Percentiles rank a stretch among this genome's conserved stretches.
These are phyloP conservation scores for Omphaloscelis lunosa DNA, from an alignment of 2,888 invertebrate species.

Conservation along the genomic window DNA sequence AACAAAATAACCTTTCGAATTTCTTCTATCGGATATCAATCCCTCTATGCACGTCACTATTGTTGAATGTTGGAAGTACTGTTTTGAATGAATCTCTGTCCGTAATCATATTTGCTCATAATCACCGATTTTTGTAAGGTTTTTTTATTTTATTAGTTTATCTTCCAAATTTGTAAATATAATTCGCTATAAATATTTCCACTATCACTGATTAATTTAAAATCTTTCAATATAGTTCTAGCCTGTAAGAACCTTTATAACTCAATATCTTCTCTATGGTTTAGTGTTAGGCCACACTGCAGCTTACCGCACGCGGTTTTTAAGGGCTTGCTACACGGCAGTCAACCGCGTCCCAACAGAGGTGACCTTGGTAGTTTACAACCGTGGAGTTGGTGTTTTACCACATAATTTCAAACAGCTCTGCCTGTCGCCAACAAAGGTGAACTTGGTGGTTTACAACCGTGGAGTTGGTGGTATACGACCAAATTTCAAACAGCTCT, in stretches of 20 bases:
- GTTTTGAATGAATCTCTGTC: slow-evolving; percentile 40
- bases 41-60: slow-evolving; percentile 61
- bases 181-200: not conserved
- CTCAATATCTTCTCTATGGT: slow-evolving; percentile 32
- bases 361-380: no score
- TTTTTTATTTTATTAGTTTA: not conserved
- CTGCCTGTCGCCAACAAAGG: no score
- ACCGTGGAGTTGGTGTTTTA: no score
- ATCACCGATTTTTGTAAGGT: not conserved
- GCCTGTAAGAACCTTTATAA: slow-evolving; percentile 32
- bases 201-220: not conserved
- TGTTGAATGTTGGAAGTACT: slow-evolving; percentile 57
- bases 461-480: no score
- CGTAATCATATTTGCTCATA: slow-evolving; percentile 22
- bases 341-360: no score
- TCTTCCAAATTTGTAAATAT: not conserved
- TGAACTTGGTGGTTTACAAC: no score
- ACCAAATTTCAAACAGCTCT: no score
- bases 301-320: not conserved
- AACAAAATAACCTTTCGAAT: slow-evolving; percentile 69
- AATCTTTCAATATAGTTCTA: not conserved
- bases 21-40: slow-evolving; percentile 61
- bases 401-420: no score
- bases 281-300: slow-evolving; percentile 15
- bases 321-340: no score